These are phyloP conservation scores for rabbit (Oryctolagus cuniculus) DNA, from an alignment of 2,113 vertebrate species.

Conservation along the genomic window DNA sequence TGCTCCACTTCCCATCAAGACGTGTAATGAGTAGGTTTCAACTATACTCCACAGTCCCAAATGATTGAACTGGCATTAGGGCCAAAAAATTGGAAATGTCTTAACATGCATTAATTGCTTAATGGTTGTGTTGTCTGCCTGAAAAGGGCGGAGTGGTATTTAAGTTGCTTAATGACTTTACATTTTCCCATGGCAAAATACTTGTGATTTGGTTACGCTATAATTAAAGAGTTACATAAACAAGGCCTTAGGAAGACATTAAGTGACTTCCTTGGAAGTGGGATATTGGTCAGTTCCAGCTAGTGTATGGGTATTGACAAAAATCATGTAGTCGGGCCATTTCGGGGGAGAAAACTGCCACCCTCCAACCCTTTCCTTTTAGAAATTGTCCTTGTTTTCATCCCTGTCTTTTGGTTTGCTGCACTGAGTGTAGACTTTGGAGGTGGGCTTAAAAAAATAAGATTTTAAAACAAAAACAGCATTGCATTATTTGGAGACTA, in stretches of 20 bases:
- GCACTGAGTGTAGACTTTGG: neutral
- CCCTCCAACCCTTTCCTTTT: neutral
- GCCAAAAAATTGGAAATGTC: constrained; percentile 86
- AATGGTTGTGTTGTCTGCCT: constrained; percentile 86
- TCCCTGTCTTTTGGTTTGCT: neutral
- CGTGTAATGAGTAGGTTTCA: constrained; percentile 76
- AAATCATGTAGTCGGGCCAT: neutral
- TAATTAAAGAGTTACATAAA: constrained; percentile 91
- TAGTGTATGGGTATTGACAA: neutral
- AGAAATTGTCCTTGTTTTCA: neutral
- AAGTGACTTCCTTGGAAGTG: constrained; percentile 83
- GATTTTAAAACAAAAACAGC: neutral
- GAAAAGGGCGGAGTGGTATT: constrained; percentile 86
- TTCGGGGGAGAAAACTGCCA: constrained; percentile 27
- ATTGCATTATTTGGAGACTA: constrained; percentile 67
- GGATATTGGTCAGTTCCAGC: constrained; percentile 76
- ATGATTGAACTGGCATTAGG: constrained; percentile 78
- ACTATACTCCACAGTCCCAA: constrained; percentile 68
- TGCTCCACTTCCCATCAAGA: constrained; percentile 67
- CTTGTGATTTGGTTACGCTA: constrained; percentile 86
- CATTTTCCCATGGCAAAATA: constrained; percentile 90
- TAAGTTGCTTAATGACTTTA: constrained; percentile 88
- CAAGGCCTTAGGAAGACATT: constrained; percentile 88
- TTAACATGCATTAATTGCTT: constrained; percentile 87
- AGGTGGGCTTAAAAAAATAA: too few relatives aligned